Percentiles rank a stretch among this genome's conserved stretches.
phyloP scores from a whole-genome alignment of 2,113 vertebrate species.

The Platichthys flesus region DNA sequence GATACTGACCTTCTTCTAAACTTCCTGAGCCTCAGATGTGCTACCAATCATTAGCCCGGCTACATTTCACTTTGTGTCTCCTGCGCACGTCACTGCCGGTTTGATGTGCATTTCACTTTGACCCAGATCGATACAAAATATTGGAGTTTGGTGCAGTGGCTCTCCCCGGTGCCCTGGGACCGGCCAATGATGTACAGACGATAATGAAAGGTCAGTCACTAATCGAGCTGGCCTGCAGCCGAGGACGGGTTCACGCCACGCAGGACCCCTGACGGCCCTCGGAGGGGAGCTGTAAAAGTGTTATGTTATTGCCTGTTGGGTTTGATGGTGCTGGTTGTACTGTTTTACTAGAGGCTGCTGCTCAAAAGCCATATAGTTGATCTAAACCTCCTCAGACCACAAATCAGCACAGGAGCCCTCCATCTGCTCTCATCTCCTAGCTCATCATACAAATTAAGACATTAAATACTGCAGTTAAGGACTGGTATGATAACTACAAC shows the following conservation, averaged over 20 bases:
- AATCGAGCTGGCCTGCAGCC: conserved; percentile 42
- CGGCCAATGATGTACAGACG: conserved; percentile 34
- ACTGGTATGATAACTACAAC: not conserved
- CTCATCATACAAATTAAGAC: not conserved
- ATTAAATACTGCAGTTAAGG: conserved; percentile 10
- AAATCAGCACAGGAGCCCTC: conserved; percentile 9
- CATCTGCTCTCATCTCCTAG: not conserved
- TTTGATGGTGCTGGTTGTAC: conserved; percentile 22
- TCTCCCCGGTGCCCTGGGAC: conserved; percentile 21
- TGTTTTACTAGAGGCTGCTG: conserved; percentile 14
- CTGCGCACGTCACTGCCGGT: conserved; percentile 29
- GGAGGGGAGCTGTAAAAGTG: conserved; percentile 20
- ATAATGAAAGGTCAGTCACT: conserved; percentile 69
- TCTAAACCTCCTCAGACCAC: conserved; percentile 14
- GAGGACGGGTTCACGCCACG: conserved; percentile 28
- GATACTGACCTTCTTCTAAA: not conserved
- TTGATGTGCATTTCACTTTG: conserved; percentile 38
- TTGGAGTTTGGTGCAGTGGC: conserved; percentile 41
- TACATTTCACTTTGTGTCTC: conserved; percentile 35
- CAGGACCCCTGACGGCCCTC: conserved; percentile 13
- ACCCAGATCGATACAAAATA: conserved; percentile 60
- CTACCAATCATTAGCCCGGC: conserved; percentile 7
- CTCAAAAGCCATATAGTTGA: not conserved
- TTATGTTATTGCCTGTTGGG: conserved; percentile 26
- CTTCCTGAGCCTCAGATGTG: not conserved